phyloP scores from a whole-genome alignment of 2,113 vertebrate genomes.

The Oreotrochilus melanogaster region DNA sequence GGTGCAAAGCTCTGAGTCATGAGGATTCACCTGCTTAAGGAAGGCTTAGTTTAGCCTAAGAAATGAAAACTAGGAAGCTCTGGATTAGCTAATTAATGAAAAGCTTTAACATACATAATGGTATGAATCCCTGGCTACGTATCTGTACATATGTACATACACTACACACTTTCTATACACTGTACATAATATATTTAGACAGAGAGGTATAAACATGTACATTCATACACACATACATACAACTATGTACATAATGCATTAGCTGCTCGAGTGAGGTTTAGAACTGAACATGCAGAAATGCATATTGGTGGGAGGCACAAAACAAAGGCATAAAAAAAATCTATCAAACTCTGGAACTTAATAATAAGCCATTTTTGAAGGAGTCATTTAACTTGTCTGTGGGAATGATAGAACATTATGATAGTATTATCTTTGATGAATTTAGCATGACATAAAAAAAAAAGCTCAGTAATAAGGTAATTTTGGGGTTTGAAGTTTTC shows the following conservation, averaged over 20 bases:
- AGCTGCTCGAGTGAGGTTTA: slow-evolving; percentile 6
- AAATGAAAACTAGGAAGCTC: slow-evolving; percentile 27
- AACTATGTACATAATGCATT: slow-evolving; percentile 64
- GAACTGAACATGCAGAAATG: slow-evolving; percentile 38
- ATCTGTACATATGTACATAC: slow-evolving; percentile 79
- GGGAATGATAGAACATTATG: background rate
- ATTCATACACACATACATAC: slow-evolving; percentile 71
- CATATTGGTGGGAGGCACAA: slow-evolving; percentile 53
- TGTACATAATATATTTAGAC: slow-evolving; percentile 71
- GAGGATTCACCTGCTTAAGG: background rate
- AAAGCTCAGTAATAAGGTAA: background rate
- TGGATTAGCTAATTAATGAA: slow-evolving; percentile 24
- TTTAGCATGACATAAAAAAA: background rate
- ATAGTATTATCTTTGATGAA: background rate
- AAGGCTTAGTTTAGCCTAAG: background rate
- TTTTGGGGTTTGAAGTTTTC: background rate
- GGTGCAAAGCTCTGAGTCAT: background rate
- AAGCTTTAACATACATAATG: slow-evolving; percentile 2
- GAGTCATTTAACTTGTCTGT: background rate
- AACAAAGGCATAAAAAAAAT: background rate
- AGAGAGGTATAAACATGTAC: slow-evolving; percentile 68
- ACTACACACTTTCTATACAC: slow-evolving; percentile 69
- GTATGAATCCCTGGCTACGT: slow-evolving; percentile 26
- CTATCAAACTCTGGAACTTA: background rate
- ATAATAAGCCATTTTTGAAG: background rate